Conservation (phyloP, 2,113 vertebrate genomes). For the Chaetodon auriga region DNA sequence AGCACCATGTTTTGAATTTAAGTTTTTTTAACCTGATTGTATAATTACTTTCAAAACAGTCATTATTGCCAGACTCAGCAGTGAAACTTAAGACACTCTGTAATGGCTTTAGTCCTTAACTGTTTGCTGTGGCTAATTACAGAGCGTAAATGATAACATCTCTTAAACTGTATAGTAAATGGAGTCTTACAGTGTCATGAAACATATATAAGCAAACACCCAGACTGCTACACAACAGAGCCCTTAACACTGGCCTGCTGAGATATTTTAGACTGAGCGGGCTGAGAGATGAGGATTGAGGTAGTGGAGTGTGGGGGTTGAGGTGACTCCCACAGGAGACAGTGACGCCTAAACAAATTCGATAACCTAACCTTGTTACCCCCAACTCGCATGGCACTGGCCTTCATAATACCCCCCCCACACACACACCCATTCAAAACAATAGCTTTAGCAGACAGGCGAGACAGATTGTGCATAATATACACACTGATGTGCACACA, state of each 20-base stretch:
- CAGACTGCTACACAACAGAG: constrained; percentile 53
- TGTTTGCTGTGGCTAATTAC: constrained; percentile 51
- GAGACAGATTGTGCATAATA: constrained; percentile 70
- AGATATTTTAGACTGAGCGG: constrained; percentile 61
- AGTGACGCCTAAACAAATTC: constrained; percentile 82
- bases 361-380: constrained; percentile 82
- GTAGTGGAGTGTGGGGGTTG: constrained; percentile 49
- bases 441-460: constrained; percentile 72
- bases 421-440: constrained; percentile 64
- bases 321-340: constrained; percentile 74
- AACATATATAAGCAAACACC: constrained; percentile 69
- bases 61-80: constrained; percentile 20
- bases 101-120: constrained; percentile 36
- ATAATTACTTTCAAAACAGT: constrained; percentile 24
- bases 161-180: constrained; percentile 57
- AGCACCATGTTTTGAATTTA: neutral
- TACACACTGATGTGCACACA: constrained; percentile 57
- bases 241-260: constrained; percentile 55
- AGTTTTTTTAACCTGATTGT: neutral
- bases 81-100: constrained; percentile 48
- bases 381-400: constrained; percentile 68
- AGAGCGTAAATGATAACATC: constrained; percentile 60
- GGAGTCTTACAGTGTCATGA: constrained; percentile 57
- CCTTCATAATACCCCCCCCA: constrained; percentile 47
- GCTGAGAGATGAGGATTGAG: constrained; percentile 55